Evolutionary conservation across 2,797 vertebrate genomes (phyloP).

Genomic region (Pelodytes ibericus): DNA sequence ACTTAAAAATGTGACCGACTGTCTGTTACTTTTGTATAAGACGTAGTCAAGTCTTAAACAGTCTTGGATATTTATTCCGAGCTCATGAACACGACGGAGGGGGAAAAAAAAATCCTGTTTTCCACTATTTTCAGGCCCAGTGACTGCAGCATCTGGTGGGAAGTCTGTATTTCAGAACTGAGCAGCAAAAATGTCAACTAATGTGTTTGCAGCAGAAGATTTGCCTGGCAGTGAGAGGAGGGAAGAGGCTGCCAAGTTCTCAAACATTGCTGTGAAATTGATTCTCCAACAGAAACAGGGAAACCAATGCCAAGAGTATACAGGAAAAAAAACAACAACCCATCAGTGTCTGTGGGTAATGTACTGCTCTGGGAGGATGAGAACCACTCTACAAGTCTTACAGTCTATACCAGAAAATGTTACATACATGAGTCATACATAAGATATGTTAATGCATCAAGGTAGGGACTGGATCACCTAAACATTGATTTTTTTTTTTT

Average conservation of each 20-base stretch:
- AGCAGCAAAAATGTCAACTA: conserved; percentile 22
- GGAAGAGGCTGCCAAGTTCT: conserved; percentile 1
- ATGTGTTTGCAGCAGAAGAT: conserved; percentile 13
- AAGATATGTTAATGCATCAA: too few species aligned
- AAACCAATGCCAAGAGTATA: not conserved
- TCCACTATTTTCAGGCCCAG: not conserved
- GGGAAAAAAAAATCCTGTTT: too few species aligned
- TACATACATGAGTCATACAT: too few species aligned
- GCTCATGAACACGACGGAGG: too few species aligned
- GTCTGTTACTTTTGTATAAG: too few species aligned
- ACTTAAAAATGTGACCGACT: too few species aligned
- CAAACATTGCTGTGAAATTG: conserved; percentile 17
- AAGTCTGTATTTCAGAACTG: not conserved
- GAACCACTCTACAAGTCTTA: not conserved
- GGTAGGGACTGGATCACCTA: too few species aligned
- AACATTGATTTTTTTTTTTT: too few species aligned
- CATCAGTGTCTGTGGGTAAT: not conserved
- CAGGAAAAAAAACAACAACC: not conserved
- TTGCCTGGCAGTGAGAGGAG: not conserved
- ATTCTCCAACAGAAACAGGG: conserved; percentile 12
- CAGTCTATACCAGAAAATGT: not conserved
- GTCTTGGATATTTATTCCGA: too few species aligned
- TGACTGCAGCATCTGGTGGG: conserved; percentile 8
- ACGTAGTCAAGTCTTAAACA: too few species aligned
- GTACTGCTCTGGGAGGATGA: not conserved